Evolutionary conservation across 2,888 invertebrate genomes (phyloP).

Genomic region (Gortyna flavago): DNA sequence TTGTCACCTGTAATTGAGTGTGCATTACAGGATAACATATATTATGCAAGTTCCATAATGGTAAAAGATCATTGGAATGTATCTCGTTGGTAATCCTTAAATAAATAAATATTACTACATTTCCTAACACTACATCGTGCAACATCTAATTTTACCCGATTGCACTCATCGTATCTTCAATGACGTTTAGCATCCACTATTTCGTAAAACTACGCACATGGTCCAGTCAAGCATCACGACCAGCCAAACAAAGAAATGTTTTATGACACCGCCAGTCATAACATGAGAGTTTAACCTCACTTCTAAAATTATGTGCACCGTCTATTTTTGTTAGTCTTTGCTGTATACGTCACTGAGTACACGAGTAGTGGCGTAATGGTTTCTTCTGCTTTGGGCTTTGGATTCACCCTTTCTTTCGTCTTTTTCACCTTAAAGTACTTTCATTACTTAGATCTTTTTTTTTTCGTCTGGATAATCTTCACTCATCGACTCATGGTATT

Average conservation of each 20-base stretch:
- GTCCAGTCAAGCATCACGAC: conserved; percentile 16
- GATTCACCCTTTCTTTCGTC: background rate
- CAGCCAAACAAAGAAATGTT: conserved; percentile 50
- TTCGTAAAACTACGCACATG: conserved; percentile 19
- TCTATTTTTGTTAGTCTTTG: conserved; percentile 55
- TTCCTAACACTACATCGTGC: background rate
- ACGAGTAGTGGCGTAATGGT: conserved; percentile 33
- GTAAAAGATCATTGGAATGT: too few relatives aligned
- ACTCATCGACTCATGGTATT: background rate
- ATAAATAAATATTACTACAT: too few relatives aligned
- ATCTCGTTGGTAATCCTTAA: too few relatives aligned
- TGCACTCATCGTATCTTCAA: background rate
- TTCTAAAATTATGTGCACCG: conserved; percentile 52
- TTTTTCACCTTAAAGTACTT: background rate
- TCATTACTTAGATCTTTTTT: background rate
- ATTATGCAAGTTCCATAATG: too few relatives aligned
- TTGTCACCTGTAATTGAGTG: too few relatives aligned
- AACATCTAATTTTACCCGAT: conserved; percentile 19
- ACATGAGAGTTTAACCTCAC: conserved; percentile 57
- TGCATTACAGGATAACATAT: too few relatives aligned
- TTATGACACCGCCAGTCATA: conserved; percentile 57
- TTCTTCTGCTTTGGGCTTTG: conserved; percentile 41
- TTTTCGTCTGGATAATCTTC: background rate
- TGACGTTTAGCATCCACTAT: conserved; percentile 13
- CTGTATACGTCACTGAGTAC: conserved; percentile 52